Evolutionary conservation across 2,113 vertebrate species (phyloP).

Genomic region (Gila orcuttii): DNA sequence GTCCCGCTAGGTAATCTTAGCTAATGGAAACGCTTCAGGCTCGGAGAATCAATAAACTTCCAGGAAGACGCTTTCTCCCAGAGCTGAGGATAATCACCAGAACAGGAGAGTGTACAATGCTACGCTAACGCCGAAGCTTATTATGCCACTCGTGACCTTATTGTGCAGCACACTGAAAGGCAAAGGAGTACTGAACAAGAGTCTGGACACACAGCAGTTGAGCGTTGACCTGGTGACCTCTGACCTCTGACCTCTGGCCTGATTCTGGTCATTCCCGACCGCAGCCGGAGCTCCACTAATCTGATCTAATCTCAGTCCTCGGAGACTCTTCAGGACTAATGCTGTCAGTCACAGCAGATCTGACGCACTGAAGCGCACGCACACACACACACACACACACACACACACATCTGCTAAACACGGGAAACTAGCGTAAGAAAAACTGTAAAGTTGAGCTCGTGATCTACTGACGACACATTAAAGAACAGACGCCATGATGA

Average conservation of each 20-base stretch:
- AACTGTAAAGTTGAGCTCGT: no score
- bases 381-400: no score
- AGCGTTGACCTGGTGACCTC: constrained; percentile 30
- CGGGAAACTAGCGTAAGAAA: no score
- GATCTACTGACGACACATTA: no score
- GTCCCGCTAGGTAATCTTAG: constrained; percentile 39
- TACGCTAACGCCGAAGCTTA: neutral
- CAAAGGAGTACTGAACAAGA: constrained; percentile 14
- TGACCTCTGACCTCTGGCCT: constrained; percentile 52
- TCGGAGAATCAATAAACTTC: constrained; percentile 54
- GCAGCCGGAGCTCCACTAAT: constrained; percentile 58
- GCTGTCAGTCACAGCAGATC: constrained; percentile 34
- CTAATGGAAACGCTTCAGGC: constrained; percentile 52
- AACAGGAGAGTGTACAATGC: constrained; percentile 39
- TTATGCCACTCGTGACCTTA: constrained; percentile 34
- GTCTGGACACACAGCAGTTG: neutral
- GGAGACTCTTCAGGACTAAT: constrained; percentile 49
- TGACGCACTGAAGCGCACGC: neutral
- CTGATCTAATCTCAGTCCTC: constrained; percentile 51
- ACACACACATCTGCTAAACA: no score
- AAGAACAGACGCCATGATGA: no score
- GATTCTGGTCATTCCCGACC: constrained; percentile 39
- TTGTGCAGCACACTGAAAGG: neutral
- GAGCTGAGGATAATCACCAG: neutral
- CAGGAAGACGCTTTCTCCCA: constrained; percentile 39